A percentile compares a stretch with the other conserved stretches of the same genome.
Evolutionary conservation across 1,140 invertebrate species (phyloP).

Genomic region (Drosophila sproati): DNA sequence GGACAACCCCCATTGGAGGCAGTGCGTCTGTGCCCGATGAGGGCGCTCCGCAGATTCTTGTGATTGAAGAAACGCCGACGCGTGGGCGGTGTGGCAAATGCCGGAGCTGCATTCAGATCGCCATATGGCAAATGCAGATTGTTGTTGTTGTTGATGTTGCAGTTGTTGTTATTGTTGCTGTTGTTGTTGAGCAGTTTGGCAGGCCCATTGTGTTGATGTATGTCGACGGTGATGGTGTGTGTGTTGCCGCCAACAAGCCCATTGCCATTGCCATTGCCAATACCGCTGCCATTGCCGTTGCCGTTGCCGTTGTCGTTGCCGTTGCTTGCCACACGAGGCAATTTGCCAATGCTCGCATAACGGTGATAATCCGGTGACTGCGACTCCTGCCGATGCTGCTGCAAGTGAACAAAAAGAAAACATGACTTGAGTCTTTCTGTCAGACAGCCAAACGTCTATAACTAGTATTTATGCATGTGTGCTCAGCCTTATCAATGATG

Average conservation of each 20-base stretch:
- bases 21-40: constrained; percentile 85
- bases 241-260: constrained; percentile 52
- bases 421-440: constrained; percentile 24
- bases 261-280: constrained; percentile 5
- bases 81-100: constrained; percentile 91
- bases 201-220: constrained; percentile 61
- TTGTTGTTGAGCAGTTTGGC: constrained; percentile 75
- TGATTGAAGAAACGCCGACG: constrained; percentile 92
- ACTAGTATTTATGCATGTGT: constrained; percentile 9
- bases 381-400: constrained; percentile 83
- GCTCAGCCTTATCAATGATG: constrained; percentile 71
- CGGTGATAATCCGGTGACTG: constrained; percentile 82
- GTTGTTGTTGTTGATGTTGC: constrained; percentile 75
- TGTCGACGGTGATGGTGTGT: constrained; percentile 78
- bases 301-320: constrained; percentile 26
- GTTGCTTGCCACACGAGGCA: constrained; percentile 61
- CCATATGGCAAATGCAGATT: constrained; percentile 74
- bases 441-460: constrained; percentile 12
- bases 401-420: constrained; percentile 52
- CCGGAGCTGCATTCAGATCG: constrained; percentile 72
- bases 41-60: constrained; percentile 90
- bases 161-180: constrained; percentile 67
- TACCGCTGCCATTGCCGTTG: constrained; percentile 32
- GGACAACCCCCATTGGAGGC: constrained; percentile 81
- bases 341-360: constrained; percentile 83